Percentiles rank a stretch among this genome's conserved stretches.
These are phyloP conservation scores for Notodonta dromedarius DNA, from an alignment of 2,888 invertebrate species.

Conservation along the genomic window DNA sequence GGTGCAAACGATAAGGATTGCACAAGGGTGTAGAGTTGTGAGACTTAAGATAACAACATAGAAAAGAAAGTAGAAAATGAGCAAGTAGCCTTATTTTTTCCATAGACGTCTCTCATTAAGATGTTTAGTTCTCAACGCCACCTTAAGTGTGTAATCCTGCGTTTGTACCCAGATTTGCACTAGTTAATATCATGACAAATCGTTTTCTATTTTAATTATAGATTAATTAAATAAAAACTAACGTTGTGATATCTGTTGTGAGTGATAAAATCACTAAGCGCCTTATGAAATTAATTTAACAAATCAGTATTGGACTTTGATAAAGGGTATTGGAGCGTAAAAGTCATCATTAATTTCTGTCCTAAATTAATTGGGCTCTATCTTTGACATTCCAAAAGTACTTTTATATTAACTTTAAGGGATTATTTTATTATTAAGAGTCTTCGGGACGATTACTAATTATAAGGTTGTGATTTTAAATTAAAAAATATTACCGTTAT, in stretches of 20 bases:
- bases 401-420: background rate
- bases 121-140: too few relatives aligned
- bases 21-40: background rate
- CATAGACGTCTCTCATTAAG: too few relatives aligned
- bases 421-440: background rate
- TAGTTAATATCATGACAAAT: background rate
- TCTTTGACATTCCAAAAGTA: slow-evolving; percentile 16
- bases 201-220: background rate
- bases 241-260: slow-evolving; percentile 8
- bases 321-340: too few relatives aligned
- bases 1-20: background rate
- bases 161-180: background rate
- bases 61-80: too few relatives aligned
- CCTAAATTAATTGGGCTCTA: background rate
- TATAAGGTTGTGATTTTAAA: slow-evolving; percentile 35
- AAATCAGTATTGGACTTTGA: background rate
- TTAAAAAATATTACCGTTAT: slow-evolving; percentile 11
- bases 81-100: too few relatives aligned
- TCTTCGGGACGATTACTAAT: too few relatives aligned
- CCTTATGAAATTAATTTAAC: background rate
- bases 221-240: slow-evolving; percentile 1
- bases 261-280: background rate
- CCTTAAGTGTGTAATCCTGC: too few relatives aligned
- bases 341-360: background rate
- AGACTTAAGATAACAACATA: background rate